A percentile compares a stretch with the other conserved stretches of the same genome.
These are phyloP conservation scores for Ciconia boyciana DNA, from an alignment of 2,113 vertebrate species.

Conservation along the genomic window DNA sequence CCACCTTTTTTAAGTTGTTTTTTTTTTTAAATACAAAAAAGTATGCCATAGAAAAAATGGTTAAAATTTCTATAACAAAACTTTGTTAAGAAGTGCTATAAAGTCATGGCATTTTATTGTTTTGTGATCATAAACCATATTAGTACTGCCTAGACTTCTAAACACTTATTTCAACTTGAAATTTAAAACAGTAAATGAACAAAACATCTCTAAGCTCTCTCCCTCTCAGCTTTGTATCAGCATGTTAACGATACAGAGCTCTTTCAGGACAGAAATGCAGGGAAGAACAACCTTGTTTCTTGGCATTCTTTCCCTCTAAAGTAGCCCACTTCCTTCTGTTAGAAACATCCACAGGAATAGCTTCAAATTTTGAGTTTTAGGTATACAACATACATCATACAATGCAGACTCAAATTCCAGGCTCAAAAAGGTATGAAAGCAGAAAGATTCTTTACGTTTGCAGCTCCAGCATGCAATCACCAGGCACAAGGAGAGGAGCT, in stretches of 20 bases:
- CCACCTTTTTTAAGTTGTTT: neutral
- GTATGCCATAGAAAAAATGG: neutral
- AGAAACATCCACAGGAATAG: neutral
- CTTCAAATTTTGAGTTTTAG: neutral
- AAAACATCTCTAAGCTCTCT: neutral
- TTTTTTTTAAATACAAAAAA: neutral
- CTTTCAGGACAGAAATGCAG: neutral
- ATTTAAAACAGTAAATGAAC: neutral
- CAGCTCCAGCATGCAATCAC: neutral
- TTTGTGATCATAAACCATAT: neutral
- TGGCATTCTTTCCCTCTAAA: neutral
- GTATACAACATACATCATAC: neutral
- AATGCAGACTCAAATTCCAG: neutral
- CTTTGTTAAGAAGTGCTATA: neutral
- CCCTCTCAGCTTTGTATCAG: neutral
- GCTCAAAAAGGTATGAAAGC: neutral
- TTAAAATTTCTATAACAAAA: neutral
- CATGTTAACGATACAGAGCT: accelerated
- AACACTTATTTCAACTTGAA: neutral
- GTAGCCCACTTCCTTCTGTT: neutral
- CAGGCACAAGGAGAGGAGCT: neutral
- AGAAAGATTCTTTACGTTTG: neutral
- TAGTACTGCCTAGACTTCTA: neutral
- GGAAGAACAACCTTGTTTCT: neutral
- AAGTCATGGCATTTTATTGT: neutral